Percentiles rank a stretch among this genome's conserved stretches.
These are phyloP conservation scores for Nycticebus coucang DNA, from an alignment of 2,113 vertebrate species.

Conservation along the genomic window DNA sequence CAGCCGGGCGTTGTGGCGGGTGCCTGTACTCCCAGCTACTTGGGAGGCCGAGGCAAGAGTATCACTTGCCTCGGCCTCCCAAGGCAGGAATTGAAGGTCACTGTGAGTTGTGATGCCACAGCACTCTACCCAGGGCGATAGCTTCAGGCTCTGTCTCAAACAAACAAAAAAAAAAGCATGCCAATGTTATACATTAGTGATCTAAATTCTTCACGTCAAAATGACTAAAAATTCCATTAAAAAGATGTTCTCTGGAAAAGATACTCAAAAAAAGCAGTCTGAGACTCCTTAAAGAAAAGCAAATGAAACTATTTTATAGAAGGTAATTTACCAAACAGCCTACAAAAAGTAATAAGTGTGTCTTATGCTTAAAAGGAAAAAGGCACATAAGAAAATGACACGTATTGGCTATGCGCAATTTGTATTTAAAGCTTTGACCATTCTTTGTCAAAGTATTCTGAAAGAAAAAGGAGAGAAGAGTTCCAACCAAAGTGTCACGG, in stretches of 20 bases:
- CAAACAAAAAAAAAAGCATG: background rate
- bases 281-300: background rate
- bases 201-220: conserved; percentile 6
- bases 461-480: too few relatives aligned
- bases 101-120: too few relatives aligned
- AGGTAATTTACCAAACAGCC: background rate
- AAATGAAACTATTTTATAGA: background rate
- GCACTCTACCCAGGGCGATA: too few relatives aligned
- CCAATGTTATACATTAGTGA: background rate
- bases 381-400: background rate
- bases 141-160: too few relatives aligned
- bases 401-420: background rate
- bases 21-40: too few relatives aligned
- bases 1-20: too few relatives aligned
- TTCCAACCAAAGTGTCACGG: background rate
- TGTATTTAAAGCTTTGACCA: background rate
- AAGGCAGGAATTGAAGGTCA: too few relatives aligned
- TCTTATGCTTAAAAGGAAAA: background rate
- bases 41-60: too few relatives aligned
- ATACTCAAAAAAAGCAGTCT: background rate
- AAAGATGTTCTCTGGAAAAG: background rate
- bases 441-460: background rate
- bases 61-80: too few relatives aligned
- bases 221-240: background rate
- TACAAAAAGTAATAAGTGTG: background rate